A percentile compares a stretch with the other conserved stretches of the same genome.
These are phyloP conservation scores for Agrotis ipsilon DNA, from an alignment of 2,888 invertebrate species.

Conservation along the genomic window DNA sequence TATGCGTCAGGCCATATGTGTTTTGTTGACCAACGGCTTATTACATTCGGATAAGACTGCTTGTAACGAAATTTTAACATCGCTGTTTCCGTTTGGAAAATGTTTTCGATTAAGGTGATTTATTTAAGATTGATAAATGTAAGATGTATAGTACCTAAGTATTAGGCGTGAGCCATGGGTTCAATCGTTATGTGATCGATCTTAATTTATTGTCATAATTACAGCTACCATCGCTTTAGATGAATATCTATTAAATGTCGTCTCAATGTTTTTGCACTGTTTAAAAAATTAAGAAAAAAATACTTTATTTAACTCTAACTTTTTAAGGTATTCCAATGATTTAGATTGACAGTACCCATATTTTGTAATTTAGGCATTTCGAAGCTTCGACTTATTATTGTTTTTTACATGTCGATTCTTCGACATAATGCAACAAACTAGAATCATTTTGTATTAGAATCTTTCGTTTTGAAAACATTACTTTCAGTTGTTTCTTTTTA, in stretches of 20 bases:
- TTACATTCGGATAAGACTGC: constrained; percentile 79
- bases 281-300: constrained; percentile 12
- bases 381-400: not conserved
- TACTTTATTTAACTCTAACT: not conserved
- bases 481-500: constrained; percentile 11
- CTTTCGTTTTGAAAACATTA: not conserved
- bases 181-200: constrained; percentile 26
- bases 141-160: constrained; percentile 30
- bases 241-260: constrained; percentile 8
- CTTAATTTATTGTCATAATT: constrained; percentile 44
- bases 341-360: not conserved
- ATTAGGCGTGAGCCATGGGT: constrained; percentile 14
- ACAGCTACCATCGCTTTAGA: constrained; percentile 29
- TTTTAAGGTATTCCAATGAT: not conserved
- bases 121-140: constrained; percentile 22
- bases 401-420: constrained; percentile 4
- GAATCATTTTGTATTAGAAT: constrained; percentile 12
- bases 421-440: not conserved
- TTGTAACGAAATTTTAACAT: constrained; percentile 60
- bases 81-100: constrained; percentile 59
- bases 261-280: constrained; percentile 4
- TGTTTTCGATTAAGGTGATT: constrained; percentile 59
- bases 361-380: not conserved
- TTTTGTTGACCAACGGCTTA: constrained; percentile 83
- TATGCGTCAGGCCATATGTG: constrained; percentile 93